Conservation (phyloP, 1,140 invertebrate genomes). For the Heliothis subflexa region DNA sequence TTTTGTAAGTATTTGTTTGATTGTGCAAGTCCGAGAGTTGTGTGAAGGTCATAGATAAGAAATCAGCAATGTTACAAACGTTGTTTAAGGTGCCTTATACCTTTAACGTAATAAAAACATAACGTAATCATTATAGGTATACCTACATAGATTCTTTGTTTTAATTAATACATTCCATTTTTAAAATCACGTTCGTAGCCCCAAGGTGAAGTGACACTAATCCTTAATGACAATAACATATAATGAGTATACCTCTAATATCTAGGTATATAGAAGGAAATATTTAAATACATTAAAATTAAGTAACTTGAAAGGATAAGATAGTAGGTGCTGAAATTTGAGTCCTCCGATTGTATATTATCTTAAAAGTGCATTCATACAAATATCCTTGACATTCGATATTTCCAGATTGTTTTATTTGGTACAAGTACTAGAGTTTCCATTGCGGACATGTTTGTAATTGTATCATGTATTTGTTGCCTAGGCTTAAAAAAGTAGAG, state of each 20-base stretch:
- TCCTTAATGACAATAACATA: conserved; percentile 9
- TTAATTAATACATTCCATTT: conserved; percentile 29
- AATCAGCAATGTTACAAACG: conserved; percentile 65
- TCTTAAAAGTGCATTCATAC: neutral
- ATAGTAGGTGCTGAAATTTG: neutral
- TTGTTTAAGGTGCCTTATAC: conserved; percentile 56
- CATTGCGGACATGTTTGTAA: neutral
- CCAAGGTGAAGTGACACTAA: conserved; percentile 22
- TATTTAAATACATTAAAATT: too few relatives aligned
- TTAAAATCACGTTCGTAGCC: conserved; percentile 16
- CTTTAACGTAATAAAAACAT: conserved; percentile 56
- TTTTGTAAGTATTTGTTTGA: conserved; percentile 51
- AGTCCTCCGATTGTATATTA: conserved; percentile 1
- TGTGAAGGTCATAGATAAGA: conserved; percentile 81
- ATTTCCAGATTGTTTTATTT: conserved; percentile 12
- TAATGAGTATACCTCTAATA: too few relatives aligned
- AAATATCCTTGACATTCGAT: conserved; percentile 32
- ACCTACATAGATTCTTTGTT: conserved; percentile 5
- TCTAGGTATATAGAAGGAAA: too few relatives aligned
- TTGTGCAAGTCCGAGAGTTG: conserved; percentile 61
- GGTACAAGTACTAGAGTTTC: neutral
- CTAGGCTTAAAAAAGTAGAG: neutral
- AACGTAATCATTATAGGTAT: conserved; percentile 44
- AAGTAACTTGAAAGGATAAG: neutral
- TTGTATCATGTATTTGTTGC: too few relatives aligned